A percentile compares a stretch with the other conserved stretches of the same genome.
Conservation (phyloP, 2,113 vertebrate genomes). For the Ciconia boyciana region DNA sequence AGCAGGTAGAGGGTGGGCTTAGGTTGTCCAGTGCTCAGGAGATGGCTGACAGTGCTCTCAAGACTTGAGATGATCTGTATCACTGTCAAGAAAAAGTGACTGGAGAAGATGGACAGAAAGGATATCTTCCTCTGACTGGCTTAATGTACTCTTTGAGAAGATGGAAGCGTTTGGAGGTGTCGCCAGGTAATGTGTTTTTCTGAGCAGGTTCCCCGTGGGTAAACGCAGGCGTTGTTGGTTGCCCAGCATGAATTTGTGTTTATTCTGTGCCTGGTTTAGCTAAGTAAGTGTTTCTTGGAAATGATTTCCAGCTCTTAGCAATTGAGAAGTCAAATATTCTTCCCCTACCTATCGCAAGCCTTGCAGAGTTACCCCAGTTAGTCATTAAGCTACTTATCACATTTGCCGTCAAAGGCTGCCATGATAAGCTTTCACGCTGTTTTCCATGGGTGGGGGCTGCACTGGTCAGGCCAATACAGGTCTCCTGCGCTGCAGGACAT, state of each 20-base stretch:
- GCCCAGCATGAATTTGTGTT: not conserved
- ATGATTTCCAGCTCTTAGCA: not conserved
- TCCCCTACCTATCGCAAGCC: not conserved
- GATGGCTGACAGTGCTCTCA: not conserved
- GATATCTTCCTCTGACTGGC: not conserved
- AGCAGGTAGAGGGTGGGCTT: not conserved
- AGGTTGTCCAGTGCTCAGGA: not conserved
- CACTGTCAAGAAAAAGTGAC: not conserved
- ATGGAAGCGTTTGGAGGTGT: not conserved
- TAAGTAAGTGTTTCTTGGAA: not conserved
- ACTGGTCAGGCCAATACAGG: not conserved
- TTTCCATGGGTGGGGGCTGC: not conserved
- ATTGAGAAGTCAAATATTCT: not conserved
- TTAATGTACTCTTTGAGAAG: not conserved
- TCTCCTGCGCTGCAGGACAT: not conserved
- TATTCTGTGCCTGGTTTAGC: conserved; percentile 1
- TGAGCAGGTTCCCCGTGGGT: not conserved
- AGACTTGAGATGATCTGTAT: not conserved
- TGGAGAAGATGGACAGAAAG: not conserved
- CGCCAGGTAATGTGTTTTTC: not conserved
- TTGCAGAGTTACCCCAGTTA: not conserved
- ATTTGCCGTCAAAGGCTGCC: accelerated
- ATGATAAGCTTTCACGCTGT: not conserved
- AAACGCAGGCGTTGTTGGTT: not conserved
- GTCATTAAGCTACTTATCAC: conserved; percentile 40